Evolutionary conservation across 2,113 vertebrate species (phyloP), one percentile per base, ranked within the genome.

Genomic region (Ceyx melanurus): DNA sequence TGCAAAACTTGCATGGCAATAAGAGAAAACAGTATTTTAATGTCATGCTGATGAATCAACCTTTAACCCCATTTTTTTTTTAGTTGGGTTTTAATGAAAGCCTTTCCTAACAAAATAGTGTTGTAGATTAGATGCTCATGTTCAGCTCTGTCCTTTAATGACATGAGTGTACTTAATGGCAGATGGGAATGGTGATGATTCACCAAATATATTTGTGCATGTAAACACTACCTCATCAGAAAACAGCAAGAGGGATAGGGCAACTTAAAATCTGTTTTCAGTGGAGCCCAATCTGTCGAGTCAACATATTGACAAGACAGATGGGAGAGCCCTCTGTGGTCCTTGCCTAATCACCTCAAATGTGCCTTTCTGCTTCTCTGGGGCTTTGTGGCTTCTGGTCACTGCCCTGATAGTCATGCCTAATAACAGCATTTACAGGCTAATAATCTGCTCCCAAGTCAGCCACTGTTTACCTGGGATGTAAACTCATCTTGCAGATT

Each of bases 161-260:
- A 53, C 33, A 22, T 21, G 42, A 87, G 16, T 51, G 51, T 82
- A 73, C 64, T 89, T 74, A 92, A 51, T 74, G 71, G 81, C 78
- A 90, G 81, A 66, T 93, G 93, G 82, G 45, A 76, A 79, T 54
- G 86, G 22, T 78, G 80, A 46, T 94, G 89, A 89, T 61, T 94
- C 91, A 89, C 22, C 75, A 15, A 53, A n/a, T 70, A 22, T 92
- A 51, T 78, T 93, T 86, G 53, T 48, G 48, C 74, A 37, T 22
- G 60, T 86, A 58, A 93, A 78, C 66, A 75, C 18, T 72, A 56
- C 74, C 54, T 90, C 31, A 50, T 58, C 71, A 89, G 74, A 58
- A 73, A 82, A 72, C 70, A 79, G 13, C 19, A 26, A 88, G 42
- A 84, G 21, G 54, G 58, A 37, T 83, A 54, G 17, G 25, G 42